Conservation (phyloP, 2,888 invertebrate species). For the Brachynemurus nebulosus region DNA sequence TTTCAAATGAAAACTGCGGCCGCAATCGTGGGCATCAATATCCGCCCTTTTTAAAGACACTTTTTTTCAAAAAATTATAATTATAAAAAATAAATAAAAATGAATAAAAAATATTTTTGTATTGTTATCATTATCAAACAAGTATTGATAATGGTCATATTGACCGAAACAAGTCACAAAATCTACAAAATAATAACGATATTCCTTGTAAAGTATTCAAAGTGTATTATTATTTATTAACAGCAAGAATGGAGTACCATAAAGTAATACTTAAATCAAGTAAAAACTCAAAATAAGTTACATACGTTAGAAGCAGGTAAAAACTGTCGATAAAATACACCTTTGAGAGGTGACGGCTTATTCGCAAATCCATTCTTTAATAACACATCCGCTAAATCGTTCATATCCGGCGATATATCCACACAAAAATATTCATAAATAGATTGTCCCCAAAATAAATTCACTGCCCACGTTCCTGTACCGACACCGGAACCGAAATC, state of each 20-base stretch:
- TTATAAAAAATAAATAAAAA: too few species aligned
- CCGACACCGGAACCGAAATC: constrained; percentile 91
- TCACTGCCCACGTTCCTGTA: constrained; percentile 73
- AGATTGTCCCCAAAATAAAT: constrained; percentile 51
- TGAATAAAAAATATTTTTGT: too few species aligned
- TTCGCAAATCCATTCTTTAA: constrained; percentile 50
- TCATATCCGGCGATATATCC: constrained; percentile 70
- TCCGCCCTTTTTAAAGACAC: too few species aligned
- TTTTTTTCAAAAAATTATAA: too few species aligned
- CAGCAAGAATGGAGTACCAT: neutral
- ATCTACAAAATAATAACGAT: too few species aligned
- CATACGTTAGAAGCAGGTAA: constrained; percentile 49
- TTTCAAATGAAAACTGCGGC: too few species aligned
- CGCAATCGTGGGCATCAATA: too few species aligned
- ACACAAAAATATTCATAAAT: constrained; percentile 76
- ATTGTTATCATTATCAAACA: too few species aligned
- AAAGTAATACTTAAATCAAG: too few species aligned
- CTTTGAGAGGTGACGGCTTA: constrained; percentile 40
- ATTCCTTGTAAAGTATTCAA: neutral
- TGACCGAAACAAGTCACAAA: too few species aligned
- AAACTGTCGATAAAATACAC: constrained; percentile 66
- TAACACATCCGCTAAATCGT: constrained; percentile 61
- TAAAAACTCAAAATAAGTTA: constrained; percentile 9
- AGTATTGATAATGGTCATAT: too few species aligned
- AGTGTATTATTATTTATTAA: too few species aligned